A percentile compares a stretch with the other conserved stretches of the same genome.
These are phyloP conservation scores for Nothobranchius furzeri DNA, from an alignment of 2,113 vertebrate genomes.

Conservation along the genomic window DNA sequence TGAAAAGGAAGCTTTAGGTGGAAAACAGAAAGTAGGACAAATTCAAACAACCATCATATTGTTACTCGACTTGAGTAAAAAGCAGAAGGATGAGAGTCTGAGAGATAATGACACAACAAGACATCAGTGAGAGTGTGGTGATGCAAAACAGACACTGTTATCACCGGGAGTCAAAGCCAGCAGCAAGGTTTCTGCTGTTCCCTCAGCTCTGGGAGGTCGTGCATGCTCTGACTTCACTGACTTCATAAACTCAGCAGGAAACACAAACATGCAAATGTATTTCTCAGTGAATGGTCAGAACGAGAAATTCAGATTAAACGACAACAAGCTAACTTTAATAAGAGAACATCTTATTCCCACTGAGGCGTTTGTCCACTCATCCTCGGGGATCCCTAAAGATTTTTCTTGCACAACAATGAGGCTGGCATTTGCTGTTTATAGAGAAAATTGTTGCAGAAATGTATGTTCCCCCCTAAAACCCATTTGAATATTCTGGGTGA, in stretches of 20 bases:
- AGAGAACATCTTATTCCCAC: not conserved
- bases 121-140: not conserved
- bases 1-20: slow-evolving; percentile 14
- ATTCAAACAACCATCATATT: slow-evolving; percentile 31
- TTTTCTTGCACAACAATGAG: not conserved
- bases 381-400: not conserved
- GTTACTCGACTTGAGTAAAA: slow-evolving; percentile 9
- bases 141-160: slow-evolving; percentile 5
- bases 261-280: not conserved
- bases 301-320: not conserved
- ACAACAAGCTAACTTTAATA: not conserved
- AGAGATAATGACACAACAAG: not conserved
- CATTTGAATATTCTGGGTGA: not conserved
- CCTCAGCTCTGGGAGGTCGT: not conserved
- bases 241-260: not conserved
- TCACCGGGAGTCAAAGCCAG: slow-evolving; percentile 13
- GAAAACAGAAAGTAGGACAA: slow-evolving; percentile 33
- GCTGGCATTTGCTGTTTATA: not conserved
- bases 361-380: too few species aligned
- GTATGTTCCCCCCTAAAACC: not conserved
- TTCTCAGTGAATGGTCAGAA: not conserved
- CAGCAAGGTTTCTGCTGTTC: slow-evolving; percentile 1
- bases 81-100: not conserved
- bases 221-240: not conserved
- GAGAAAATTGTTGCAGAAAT: not conserved